Evolutionary conservation across 2,797 vertebrate species (phyloP).

Genomic region (Manis pentadactyla): DNA sequence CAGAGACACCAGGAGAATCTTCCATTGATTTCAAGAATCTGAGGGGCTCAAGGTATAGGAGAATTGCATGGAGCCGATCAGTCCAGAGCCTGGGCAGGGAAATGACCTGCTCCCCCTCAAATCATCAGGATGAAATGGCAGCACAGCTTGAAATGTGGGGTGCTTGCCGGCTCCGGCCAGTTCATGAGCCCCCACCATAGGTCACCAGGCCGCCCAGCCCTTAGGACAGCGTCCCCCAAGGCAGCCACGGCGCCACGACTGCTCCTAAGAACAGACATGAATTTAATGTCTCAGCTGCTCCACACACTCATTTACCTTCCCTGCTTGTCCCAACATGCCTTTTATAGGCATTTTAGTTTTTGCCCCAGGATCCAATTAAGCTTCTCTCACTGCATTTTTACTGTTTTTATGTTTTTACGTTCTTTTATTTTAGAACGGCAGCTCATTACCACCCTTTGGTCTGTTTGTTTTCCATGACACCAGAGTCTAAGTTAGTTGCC

Average conservation of each 20-base stretch:
- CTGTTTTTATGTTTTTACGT: background rate
- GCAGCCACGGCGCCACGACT: rapidly evolving
- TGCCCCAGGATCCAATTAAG: background rate
- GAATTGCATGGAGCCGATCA: rapidly evolving
- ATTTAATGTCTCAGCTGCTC: too few relatives aligned
- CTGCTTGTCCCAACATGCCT: rapidly evolving
- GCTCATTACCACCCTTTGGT: background rate
- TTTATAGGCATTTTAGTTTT: background rate
- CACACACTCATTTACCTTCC: background rate
- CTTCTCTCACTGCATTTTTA: background rate
- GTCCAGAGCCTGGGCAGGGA: rapidly evolving
- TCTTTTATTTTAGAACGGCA: background rate
- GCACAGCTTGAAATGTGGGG: rapidly evolving
- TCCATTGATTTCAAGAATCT: rapidly evolving
- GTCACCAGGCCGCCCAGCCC: background rate
- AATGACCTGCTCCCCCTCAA: rapidly evolving
- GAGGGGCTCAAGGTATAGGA: background rate
- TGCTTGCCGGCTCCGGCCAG: rapidly evolving
- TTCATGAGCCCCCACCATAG: rapidly evolving
- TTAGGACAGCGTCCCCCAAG: rapidly evolving
- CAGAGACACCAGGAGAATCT: background rate
- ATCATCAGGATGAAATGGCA: rapidly evolving
- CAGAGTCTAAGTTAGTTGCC: background rate
- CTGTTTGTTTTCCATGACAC: background rate
- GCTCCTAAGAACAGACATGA: background rate